Base-by-base conservation (phyloP, 23 tunicate genomes). In the Diplosoma virens region DNA sequence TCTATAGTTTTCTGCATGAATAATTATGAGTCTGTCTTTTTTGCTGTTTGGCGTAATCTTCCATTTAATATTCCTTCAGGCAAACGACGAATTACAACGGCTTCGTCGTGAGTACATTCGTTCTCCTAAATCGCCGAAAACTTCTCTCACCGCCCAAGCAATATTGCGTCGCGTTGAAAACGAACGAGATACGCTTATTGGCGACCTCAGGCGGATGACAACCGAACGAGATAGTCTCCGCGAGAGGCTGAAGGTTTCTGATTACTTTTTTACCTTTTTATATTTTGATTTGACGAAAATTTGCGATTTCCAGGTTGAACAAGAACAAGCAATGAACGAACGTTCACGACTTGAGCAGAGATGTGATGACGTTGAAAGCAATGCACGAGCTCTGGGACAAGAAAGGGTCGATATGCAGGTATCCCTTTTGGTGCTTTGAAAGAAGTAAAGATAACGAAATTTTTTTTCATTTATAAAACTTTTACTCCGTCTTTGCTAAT, bases 141-240 rank as follows among this genome's bases (percentile, higher is more conserved):
- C 97, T 17, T 92, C 97, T 20, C 76, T 92, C 26, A 92, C 97
- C 6, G 97, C 92, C 5, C 97, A 92, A 47, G 97, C 97, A 58
- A 81, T 92, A 35, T 59, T 92, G 31, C 70, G 97, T 9, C 80
- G 97, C 6, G 97, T 92, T 48, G 97, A 92, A 50, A 81, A 71
- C 80, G 97, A 92, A 48, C 30, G 97, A 48, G 97, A 92, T 47
- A 76, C 68, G 2, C 32, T 81, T 14, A 70, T 85, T 17, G 83
- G 82, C 25, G 97, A 92, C 54, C 75, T 92, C 23, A 48, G 97
- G 0, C 37, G 97, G 35, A 92, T 92, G 97, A 85, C 97, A 4
- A 92, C 97, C 6, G 97, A 92, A 33, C 34, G 97, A 26, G 97
- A 92, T 76, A 77, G 87, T 30, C 36, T 92, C 59, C 33, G 91